phyloP scores from a whole-genome alignment of 2,888 invertebrate species.

The Phengaris alcon region DNA sequence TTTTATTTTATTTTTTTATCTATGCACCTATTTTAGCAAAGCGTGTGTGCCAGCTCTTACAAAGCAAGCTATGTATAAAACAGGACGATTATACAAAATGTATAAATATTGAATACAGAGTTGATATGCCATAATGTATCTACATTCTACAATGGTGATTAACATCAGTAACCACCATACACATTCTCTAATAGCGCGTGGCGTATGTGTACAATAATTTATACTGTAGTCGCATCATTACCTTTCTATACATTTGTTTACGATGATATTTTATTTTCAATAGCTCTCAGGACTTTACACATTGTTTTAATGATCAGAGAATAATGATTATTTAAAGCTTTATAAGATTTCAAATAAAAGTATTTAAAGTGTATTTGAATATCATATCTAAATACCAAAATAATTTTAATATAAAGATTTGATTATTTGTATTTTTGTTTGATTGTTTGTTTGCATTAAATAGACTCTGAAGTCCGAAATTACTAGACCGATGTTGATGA shows the following conservation, averaged over 20 bases:
- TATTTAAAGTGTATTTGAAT: too few relatives aligned
- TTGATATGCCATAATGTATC: neutral
- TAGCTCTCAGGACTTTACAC: constrained; percentile 27
- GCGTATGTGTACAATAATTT: constrained; percentile 46
- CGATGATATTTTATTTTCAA: constrained; percentile 42
- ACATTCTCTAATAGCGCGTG: constrained; percentile 58
- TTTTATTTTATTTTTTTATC: too few relatives aligned
- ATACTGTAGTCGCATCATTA: constrained; percentile 63
- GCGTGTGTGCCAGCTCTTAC: too few relatives aligned
- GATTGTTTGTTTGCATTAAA: too few relatives aligned
- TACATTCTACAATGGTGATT: constrained; percentile 47
- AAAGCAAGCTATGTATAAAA: neutral
- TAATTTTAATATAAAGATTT: too few relatives aligned
- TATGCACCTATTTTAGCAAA: neutral
- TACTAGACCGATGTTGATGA: too few relatives aligned
- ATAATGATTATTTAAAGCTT: neutral
- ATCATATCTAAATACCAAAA: too few relatives aligned
- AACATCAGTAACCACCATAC: constrained; percentile 57
- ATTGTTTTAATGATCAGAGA: constrained; percentile 11
- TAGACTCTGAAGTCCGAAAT: too few relatives aligned
- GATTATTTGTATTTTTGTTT: too few relatives aligned
- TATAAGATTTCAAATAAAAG: too few relatives aligned
- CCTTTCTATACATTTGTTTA: constrained; percentile 56
- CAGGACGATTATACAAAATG: neutral
- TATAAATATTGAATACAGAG: neutral